phyloP scores from a whole-genome alignment of 2,888 invertebrate genomes.

The Coleophora deauratella region DNA sequence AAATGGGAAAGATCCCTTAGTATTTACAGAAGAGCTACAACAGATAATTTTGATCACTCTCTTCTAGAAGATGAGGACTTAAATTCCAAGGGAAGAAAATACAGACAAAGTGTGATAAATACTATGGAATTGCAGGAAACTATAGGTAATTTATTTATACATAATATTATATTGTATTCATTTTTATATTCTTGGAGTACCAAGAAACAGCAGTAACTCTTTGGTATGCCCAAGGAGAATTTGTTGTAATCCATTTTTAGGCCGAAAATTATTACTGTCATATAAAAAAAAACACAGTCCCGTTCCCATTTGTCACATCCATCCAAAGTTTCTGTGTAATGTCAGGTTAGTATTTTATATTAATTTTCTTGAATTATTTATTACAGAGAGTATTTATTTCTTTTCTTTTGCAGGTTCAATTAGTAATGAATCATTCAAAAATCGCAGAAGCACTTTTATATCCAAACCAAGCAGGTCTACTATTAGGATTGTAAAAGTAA shows the following conservation, averaged over 20 bases:
- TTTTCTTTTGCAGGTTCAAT: slow-evolving; percentile 47
- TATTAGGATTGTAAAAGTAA: slow-evolving; percentile 58
- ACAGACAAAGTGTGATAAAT: slow-evolving; percentile 67
- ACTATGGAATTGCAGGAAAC: slow-evolving; percentile 68
- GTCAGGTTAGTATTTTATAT: slow-evolving; percentile 52
- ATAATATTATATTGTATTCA: background rate
- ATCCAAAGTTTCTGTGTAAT: slow-evolving; percentile 70
- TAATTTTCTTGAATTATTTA: slow-evolving; percentile 15
- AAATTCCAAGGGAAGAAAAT: slow-evolving; percentile 67
- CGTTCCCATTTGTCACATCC: slow-evolving; percentile 43
- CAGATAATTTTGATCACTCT: slow-evolving; percentile 45
- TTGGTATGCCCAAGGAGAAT: no score
- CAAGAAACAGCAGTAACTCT: no score
- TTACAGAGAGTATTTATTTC: slow-evolving; percentile 10
- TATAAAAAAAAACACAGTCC: background rate
- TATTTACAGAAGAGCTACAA: slow-evolving; percentile 69
- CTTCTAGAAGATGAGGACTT: slow-evolving; percentile 52
- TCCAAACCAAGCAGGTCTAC: slow-evolving; percentile 58
- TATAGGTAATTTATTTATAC: slow-evolving; percentile 50
- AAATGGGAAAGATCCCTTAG: slow-evolving; percentile 79
- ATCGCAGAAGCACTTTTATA: slow-evolving; percentile 56
- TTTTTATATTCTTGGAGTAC: background rate
- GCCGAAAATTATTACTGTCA: background rate
- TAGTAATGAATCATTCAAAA: slow-evolving; percentile 64
- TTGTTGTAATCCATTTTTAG: no score